These are phyloP conservation scores for Mesoligia furuncula DNA, from an alignment of 2,888 invertebrate genomes.

Conservation along the genomic window DNA sequence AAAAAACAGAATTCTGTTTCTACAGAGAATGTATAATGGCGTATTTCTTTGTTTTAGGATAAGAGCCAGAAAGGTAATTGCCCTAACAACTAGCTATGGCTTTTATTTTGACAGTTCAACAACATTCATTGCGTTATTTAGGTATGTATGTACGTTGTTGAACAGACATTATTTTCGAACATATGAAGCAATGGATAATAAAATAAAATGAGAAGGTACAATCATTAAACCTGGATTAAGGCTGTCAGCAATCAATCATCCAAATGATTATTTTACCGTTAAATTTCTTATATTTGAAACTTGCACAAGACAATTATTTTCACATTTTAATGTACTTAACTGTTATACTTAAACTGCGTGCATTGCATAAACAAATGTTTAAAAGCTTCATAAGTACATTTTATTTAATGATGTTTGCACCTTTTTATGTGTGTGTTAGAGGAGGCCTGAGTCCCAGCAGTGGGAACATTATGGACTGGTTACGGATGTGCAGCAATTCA, in stretches of 20 bases:
- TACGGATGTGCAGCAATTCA: not conserved
- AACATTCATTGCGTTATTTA: too few relatives aligned
- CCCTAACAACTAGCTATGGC: too few relatives aligned
- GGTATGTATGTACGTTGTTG: too few relatives aligned
- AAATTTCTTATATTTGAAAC: not conserved
- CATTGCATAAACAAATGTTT: conserved; percentile 21
- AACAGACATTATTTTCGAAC: too few relatives aligned
- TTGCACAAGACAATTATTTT: conserved; percentile 34
- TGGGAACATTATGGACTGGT: too few relatives aligned
- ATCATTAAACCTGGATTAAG: not conserved
- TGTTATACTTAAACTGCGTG: conserved; percentile 7
- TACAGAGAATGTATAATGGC: not conserved
- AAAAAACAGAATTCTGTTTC: not conserved
- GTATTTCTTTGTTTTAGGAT: not conserved
- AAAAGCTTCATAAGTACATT: not conserved
- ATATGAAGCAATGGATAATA: not conserved
- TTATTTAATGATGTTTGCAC: not conserved
- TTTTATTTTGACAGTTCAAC: too few relatives aligned
- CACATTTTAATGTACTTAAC: conserved; percentile 18
- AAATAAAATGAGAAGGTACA: not conserved
- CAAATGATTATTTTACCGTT: conserved; percentile 14
- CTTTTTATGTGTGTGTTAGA: too few relatives aligned
- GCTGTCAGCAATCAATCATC: conserved; percentile 15
- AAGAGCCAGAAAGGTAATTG: not conserved
- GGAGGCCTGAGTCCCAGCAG: too few relatives aligned